Evolutionary conservation across 2,113 vertebrate species (phyloP).

Genomic region (Macrotis lagotis): DNA sequence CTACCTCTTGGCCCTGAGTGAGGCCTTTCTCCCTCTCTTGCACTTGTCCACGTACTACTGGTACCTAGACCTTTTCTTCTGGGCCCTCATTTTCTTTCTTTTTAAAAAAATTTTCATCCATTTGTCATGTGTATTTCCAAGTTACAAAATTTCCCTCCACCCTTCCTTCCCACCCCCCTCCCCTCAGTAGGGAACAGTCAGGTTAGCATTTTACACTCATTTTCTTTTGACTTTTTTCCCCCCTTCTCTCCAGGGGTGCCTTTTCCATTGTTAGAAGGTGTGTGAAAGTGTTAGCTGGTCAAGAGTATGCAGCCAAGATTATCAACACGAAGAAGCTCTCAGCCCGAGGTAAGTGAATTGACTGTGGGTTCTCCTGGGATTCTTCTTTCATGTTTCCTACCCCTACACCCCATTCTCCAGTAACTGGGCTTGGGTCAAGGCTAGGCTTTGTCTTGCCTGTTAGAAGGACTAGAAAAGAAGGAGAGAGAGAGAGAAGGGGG

Average conservation of each 20-base stretch:
- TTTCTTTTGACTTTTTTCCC: too few relatives aligned
- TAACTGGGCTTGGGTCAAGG: neutral
- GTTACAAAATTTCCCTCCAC: too few relatives aligned
- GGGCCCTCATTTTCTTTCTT: neutral
- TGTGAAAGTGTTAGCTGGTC: slow-evolving; percentile 88
- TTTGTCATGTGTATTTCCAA: too few relatives aligned
- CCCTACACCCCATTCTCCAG: neutral
- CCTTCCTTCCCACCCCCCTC: too few relatives aligned
- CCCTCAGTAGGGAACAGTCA: too few relatives aligned
- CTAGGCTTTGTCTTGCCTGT: neutral
- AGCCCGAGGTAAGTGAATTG: slow-evolving; percentile 83
- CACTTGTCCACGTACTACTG: accelerated
- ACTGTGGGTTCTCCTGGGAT: accelerated
- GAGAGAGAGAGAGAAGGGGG: neutral
- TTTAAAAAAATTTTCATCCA: too few relatives aligned
- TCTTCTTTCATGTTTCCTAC: neutral
- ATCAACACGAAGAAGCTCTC: slow-evolving; percentile 91
- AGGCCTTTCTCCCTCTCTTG: neutral
- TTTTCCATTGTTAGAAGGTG: slow-evolving; percentile 90
- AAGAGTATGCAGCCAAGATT: slow-evolving; percentile 90
- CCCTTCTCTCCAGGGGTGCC: slow-evolving; percentile 83
- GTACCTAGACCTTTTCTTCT: accelerated
- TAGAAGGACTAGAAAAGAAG: neutral
- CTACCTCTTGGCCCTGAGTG: neutral
- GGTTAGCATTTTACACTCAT: too few relatives aligned